phyloP scores from a whole-genome alignment of 2,797 vertebrate genomes.

The Cichlasoma orientale region DNA sequence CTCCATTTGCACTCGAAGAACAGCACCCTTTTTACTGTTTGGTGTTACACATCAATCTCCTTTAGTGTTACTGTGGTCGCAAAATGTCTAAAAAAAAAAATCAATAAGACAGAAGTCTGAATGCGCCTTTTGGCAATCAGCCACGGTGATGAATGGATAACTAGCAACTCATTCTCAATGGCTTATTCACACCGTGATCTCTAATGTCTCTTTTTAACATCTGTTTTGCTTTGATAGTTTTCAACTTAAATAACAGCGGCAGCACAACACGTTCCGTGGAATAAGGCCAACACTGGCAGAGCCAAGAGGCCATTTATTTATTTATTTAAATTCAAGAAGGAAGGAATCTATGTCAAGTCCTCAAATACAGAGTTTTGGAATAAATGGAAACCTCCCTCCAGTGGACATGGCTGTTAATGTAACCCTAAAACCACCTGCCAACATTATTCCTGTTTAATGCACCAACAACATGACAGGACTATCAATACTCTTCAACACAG shows the following conservation, averaged over 20 bases:
- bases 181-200: conserved; percentile 25
- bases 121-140: conserved; percentile 53
- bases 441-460: too few relatives aligned
- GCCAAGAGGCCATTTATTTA: neutral
- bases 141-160: conserved; percentile 52
- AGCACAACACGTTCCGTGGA: neutral
- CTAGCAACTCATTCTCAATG: conserved; percentile 16
- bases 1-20: conserved; percentile 52
- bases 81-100: conserved; percentile 51
- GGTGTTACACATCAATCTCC: conserved; percentile 56
- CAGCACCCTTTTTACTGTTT: conserved; percentile 32
- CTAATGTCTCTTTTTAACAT: neutral
- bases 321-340: neutral
- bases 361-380: neutral
- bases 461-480: too few relatives aligned
- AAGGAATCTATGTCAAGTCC: neutral
- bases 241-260: neutral
- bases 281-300: neutral
- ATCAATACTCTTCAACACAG: too few relatives aligned
- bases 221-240: neutral
- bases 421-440: too few relatives aligned
- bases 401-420: too few relatives aligned
- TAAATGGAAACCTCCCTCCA: too few relatives aligned
- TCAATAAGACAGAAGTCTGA: conserved; percentile 59
- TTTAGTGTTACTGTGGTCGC: conserved; percentile 58